phyloP scores from a whole-genome alignment of 1,140 invertebrate species.

The Bombus sibiricus region DNA sequence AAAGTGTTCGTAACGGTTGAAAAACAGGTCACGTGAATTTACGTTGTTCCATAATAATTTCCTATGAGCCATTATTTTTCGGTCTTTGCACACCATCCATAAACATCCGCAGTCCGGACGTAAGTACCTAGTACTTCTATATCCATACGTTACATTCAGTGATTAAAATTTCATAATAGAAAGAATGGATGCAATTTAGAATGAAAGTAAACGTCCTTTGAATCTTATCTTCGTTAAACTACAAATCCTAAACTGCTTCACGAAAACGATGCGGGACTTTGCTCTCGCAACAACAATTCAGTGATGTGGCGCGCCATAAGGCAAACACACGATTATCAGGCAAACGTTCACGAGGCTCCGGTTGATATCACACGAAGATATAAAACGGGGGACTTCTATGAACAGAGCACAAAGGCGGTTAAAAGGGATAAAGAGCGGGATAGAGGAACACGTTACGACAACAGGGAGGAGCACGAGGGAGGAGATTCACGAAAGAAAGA shows the following conservation, averaged over 20 bases:
- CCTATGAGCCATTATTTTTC: too few species aligned
- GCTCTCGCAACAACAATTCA: constrained; percentile 17
- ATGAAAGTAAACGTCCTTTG: too few species aligned
- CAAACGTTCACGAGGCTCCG: constrained; percentile 11
- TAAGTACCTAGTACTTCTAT: too few species aligned
- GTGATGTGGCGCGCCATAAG: constrained; percentile 10
- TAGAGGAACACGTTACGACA: constrained; percentile 52
- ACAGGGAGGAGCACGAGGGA: not conserved
- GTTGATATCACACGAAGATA: constrained; percentile 57
- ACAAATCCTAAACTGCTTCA: not conserved
- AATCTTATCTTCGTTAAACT: not conserved
- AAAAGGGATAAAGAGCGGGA: constrained; percentile 51
- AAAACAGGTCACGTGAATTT: too few species aligned
- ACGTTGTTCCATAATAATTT: too few species aligned
- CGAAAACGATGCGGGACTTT: constrained; percentile 4
- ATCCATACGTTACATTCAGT: too few species aligned
- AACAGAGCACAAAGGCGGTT: constrained; percentile 48
- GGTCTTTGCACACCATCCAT: too few species aligned
- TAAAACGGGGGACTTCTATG: constrained; percentile 27
- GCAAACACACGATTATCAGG: constrained; percentile 47
- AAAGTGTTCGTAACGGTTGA: too few species aligned
- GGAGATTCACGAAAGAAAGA: constrained; percentile 52
- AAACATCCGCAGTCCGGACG: too few species aligned
- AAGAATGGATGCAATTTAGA: too few species aligned
- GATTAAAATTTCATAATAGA: not conserved